Evolutionary conservation across 2,113 vertebrate genomes (phyloP).

Genomic region (Eulacestoma nigropectus): DNA sequence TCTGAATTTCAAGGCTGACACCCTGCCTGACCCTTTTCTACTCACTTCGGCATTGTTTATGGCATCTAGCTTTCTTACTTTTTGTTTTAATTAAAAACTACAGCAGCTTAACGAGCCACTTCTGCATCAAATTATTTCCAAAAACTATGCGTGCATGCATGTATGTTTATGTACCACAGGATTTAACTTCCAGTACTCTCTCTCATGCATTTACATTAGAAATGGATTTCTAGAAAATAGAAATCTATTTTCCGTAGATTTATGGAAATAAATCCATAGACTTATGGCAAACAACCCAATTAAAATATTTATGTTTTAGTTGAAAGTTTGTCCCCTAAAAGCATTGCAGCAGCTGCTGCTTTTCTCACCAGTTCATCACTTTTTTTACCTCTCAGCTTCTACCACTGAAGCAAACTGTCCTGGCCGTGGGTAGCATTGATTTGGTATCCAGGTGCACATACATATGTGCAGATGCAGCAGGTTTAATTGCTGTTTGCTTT

Average conservation of each 20-base stretch:
- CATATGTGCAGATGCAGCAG: background rate
- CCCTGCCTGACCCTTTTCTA: background rate
- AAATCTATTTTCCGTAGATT: background rate
- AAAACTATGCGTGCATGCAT: background rate
- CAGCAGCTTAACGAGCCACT: background rate
- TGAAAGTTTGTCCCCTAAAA: background rate
- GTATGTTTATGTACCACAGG: background rate
- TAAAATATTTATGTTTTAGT: background rate
- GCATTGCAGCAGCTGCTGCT: background rate
- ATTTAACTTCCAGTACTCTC: background rate
- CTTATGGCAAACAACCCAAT: background rate
- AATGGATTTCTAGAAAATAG: background rate
- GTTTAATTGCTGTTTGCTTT: slow-evolving; percentile 53
- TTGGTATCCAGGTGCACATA: slow-evolving; percentile 32
- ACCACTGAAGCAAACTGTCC: background rate
- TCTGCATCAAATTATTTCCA: background rate
- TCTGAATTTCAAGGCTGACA: slow-evolving; percentile 56
- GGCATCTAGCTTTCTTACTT: background rate
- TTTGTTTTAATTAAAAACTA: slow-evolving; percentile 36
- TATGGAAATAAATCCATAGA: background rate
- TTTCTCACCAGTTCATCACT: background rate
- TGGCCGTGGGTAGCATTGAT: background rate
- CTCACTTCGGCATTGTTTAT: background rate
- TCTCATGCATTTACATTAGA: background rate
- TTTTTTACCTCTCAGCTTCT: background rate